These are phyloP conservation scores for Sesamia nonagrioides DNA, from an alignment of 1,140 invertebrate species.

Conservation along the genomic window DNA sequence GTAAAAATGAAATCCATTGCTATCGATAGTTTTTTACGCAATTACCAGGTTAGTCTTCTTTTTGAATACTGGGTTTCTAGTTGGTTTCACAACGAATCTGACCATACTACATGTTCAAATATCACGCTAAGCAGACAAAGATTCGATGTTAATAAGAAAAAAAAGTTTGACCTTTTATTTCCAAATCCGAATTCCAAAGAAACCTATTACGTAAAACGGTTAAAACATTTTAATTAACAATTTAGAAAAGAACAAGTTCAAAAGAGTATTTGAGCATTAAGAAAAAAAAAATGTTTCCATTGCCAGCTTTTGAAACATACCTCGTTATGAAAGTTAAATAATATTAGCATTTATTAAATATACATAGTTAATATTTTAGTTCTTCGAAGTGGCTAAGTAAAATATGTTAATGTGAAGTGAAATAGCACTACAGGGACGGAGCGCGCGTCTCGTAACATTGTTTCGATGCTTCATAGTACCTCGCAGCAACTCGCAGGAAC, in stretches of 20 bases:
- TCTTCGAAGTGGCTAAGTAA: slow-evolving; percentile 11
- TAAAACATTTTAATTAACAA: slow-evolving; percentile 14
- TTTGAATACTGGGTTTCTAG: too few species aligned
- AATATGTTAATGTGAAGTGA: slow-evolving; percentile 11
- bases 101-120: too few species aligned
- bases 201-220: background rate
- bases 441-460: background rate
- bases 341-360: slow-evolving; percentile 20
- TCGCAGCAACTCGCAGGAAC: background rate
- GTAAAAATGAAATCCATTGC: too few species aligned
- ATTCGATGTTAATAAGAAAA: background rate
- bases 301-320: background rate
- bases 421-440: background rate
- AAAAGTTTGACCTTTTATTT: background rate
- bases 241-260: background rate
- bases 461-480: background rate
- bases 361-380: slow-evolving; percentile 4
- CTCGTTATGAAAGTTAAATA: slow-evolving; percentile 5
- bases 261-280: slow-evolving; percentile 1
- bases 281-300: background rate
- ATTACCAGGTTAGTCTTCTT: too few species aligned
- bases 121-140: background rate
- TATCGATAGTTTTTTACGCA: too few species aligned
- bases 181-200: slow-evolving; percentile 5
- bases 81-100: too few species aligned